Conservation (phyloP, 2,797 vertebrate genomes). For the Bryconaethiops microstoma region DNA sequence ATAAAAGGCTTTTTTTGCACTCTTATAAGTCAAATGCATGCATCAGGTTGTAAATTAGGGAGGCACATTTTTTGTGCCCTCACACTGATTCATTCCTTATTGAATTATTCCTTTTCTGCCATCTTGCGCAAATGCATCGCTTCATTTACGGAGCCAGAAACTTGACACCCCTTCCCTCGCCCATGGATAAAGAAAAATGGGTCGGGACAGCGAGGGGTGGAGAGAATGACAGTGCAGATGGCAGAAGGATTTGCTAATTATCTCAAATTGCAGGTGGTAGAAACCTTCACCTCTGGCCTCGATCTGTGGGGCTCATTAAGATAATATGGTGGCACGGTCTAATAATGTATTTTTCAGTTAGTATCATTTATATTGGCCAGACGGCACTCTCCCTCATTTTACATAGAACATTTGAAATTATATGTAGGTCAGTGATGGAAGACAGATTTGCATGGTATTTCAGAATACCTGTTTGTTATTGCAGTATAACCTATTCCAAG, state of each 20-base stretch:
- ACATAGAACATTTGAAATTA: not conserved
- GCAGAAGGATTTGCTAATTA: constrained; percentile 71
- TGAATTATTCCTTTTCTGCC: constrained; percentile 31
- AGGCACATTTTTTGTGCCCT: not conserved
- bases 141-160: constrained; percentile 28
- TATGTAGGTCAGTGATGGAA: constrained; percentile 31
- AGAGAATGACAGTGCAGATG: constrained; percentile 73
- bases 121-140: constrained; percentile 59
- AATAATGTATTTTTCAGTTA: constrained; percentile 52
- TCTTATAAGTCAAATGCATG: constrained; percentile 1
- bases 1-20: constrained; percentile 14
- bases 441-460: not conserved
- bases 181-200: constrained; percentile 36
- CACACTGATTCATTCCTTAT: constrained; percentile 4
- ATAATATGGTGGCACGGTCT: constrained; percentile 51
- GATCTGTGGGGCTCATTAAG: constrained; percentile 67
- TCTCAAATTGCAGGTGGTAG: constrained; percentile 71
- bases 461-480: not conserved
- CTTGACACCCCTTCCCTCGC: constrained; percentile 8
- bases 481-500: not conserved
- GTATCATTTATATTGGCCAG: constrained; percentile 13
- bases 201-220: constrained; percentile 29
- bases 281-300: constrained; percentile 70
- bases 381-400: not conserved
- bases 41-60: constrained; percentile 21